phyloP scores from a whole-genome alignment of 2,888 invertebrate genomes.

The Branchipolynoe longqiensis region DNA sequence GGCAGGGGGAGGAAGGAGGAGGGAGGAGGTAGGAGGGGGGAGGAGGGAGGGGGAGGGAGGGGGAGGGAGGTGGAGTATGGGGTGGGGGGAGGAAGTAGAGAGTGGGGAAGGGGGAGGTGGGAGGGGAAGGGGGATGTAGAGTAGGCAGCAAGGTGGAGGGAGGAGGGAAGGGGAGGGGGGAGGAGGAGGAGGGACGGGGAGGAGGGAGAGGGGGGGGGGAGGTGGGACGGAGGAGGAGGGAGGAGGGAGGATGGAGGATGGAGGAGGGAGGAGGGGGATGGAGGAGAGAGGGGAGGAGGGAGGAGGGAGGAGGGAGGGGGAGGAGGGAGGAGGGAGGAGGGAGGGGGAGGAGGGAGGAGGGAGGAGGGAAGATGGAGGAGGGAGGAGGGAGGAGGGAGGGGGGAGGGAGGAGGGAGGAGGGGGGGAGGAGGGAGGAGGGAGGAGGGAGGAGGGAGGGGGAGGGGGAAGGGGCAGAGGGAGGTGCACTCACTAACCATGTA shows the following conservation, averaged over 20 bases:
- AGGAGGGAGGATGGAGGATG: background rate
- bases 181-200: background rate
- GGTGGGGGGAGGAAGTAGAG: background rate
- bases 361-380: background rate
- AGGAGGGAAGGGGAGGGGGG: background rate
- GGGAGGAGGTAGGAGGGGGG: background rate
- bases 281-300: background rate
- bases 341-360: background rate
- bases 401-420: background rate
- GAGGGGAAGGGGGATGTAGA: background rate
- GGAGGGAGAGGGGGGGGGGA: background rate
- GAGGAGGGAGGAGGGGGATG: background rate
- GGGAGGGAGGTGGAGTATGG: background rate
- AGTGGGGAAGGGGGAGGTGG: background rate
- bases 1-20: background rate
- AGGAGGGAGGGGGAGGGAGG: background rate
- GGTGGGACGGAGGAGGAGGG: no score
- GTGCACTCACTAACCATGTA: no score
- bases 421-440: background rate
- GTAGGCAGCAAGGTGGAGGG: background rate
- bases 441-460: background rate
- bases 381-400: slow-evolving; percentile 13
- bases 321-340: background rate
- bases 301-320: background rate
- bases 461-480: background rate